Conservation (phyloP, 2,797 vertebrate genomes). For the Neosilurus mollespiculum region DNA sequence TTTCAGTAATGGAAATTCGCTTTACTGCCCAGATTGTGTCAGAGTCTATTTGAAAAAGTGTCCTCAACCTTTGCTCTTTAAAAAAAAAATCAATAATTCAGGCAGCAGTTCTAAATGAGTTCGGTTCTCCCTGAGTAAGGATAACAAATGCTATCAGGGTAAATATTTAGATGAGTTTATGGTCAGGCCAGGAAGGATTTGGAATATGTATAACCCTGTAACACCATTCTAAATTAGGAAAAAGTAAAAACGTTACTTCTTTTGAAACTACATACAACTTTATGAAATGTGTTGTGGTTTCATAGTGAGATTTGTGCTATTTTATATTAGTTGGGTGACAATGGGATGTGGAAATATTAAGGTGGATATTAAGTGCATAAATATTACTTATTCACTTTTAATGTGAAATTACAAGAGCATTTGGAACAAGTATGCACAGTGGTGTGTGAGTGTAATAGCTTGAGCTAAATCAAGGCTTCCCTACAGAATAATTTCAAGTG, state of each 20-base stretch:
- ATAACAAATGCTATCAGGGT: constrained; percentile 40
- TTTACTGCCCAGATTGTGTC: constrained; percentile 51
- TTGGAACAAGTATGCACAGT: neutral
- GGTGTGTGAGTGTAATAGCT: neutral
- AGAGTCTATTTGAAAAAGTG: constrained; percentile 44
- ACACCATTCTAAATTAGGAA: constrained; percentile 15
- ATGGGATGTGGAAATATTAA: neutral
- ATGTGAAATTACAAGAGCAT: neutral
- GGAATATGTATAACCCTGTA: constrained; percentile 1
- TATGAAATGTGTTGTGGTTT: neutral
- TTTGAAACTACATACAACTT: neutral
- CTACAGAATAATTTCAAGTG: constrained; percentile 69
- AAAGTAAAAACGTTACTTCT: neutral
- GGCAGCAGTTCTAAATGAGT: constrained; percentile 47
- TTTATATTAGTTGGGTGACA: neutral
- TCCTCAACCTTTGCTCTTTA: constrained; percentile 51
- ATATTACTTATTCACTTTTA: neutral
- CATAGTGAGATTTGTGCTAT: neutral
- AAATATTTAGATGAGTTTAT: constrained; percentile 46
- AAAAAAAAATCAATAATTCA: constrained; percentile 50
- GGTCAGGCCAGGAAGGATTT: constrained; percentile 20
- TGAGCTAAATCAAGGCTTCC: neutral
- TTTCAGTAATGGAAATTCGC: constrained; percentile 40
- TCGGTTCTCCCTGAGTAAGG: constrained; percentile 40
- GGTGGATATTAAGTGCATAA: neutral